Evolutionary conservation across 2,113 vertebrate species (phyloP), one percentile per base, ranked within the genome.

Genomic region (Pongo abelii): DNA sequence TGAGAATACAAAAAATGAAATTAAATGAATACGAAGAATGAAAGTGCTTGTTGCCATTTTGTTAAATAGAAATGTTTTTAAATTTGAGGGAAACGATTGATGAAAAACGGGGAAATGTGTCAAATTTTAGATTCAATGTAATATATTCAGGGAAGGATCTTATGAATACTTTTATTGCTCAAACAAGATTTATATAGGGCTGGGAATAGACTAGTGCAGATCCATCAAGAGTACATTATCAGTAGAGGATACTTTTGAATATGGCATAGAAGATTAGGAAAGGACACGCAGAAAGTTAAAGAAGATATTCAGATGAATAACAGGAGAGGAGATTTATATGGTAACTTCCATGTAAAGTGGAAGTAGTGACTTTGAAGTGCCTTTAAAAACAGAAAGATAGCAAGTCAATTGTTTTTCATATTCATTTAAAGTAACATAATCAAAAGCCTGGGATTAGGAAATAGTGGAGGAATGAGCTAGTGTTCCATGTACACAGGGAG

Each of bases 161-260:
- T 97, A 93, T 11, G n/a, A 92, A 94, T 94, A 95, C 40, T 93
- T 96, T 96, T 94, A 94, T 96, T 95, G 61, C 79, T 94, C 55
- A 89, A 80, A 96, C 79, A 86, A 98, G 93, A 98, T 98, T 98
- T 98, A 98, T 98, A 86, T 90, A 70, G 30, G 52, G 2, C 67
- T 40, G 93, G 55, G 93, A 98, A 96, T 10, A 93, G 93, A 98
- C 84, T 61, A 92, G 67, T 75, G 72, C 40, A 97, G 81, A 93
- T 79, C 97, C 97, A 98, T 89, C 97, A 98, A 96, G 84, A 97
- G 77, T 93, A 96, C 83, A 86, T 98, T 98, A 98, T 96, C 97
- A 98, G 78, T 20, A 74, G 4, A 50, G 72, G 43, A 77, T 93
- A 79, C 12, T 95, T 97, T 96, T 93, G 69, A 87, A 83, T 48